Conservation (phyloP, 2,888 invertebrate species). For the Hydropsyche betteni region DNA sequence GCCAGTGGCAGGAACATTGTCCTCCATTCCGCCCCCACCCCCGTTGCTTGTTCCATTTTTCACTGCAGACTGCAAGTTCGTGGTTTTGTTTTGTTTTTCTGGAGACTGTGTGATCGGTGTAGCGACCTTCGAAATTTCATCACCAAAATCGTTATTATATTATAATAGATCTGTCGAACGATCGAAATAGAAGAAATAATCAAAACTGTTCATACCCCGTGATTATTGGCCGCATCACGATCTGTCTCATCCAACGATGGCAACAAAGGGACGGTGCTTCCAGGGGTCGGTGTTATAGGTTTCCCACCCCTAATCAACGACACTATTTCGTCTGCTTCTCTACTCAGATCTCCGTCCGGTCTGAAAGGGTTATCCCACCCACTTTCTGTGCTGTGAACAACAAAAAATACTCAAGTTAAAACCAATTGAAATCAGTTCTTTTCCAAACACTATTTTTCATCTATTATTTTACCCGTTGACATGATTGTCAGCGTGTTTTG, state of each 20-base stretch:
- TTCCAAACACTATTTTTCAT: not conserved
- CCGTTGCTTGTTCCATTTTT: slow-evolving; percentile 65
- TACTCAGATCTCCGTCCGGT: slow-evolving; percentile 93
- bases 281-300: slow-evolving; percentile 80
- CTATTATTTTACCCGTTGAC: slow-evolving; percentile 25
- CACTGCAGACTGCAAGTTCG: slow-evolving; percentile 60
- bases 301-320: slow-evolving; percentile 92
- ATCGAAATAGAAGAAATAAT: no score
- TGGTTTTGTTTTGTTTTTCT: slow-evolving; percentile 59
- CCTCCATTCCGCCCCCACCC: slow-evolving; percentile 56
- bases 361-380: slow-evolving; percentile 98
- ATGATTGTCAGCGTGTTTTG: slow-evolving; percentile 56
- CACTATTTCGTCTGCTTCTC: slow-evolving; percentile 95
- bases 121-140: slow-evolving; percentile 52
- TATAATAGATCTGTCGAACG: no score
- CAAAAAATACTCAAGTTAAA: slow-evolving; percentile 42
- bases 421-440: not conserved
- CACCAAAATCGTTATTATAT: not conserved
- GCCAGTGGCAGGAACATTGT: slow-evolving; percentile 60
- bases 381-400: slow-evolving; percentile 83
- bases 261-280: slow-evolving; percentile 66
- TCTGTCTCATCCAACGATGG: slow-evolving; percentile 65
- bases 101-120: slow-evolving; percentile 59
- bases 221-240: slow-evolving; percentile 60
- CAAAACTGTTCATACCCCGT: slow-evolving; percentile 57